These are phyloP conservation scores for Pygathrix nemaeus DNA, from an alignment of 2,113 vertebrate genomes.

Conservation along the genomic window DNA sequence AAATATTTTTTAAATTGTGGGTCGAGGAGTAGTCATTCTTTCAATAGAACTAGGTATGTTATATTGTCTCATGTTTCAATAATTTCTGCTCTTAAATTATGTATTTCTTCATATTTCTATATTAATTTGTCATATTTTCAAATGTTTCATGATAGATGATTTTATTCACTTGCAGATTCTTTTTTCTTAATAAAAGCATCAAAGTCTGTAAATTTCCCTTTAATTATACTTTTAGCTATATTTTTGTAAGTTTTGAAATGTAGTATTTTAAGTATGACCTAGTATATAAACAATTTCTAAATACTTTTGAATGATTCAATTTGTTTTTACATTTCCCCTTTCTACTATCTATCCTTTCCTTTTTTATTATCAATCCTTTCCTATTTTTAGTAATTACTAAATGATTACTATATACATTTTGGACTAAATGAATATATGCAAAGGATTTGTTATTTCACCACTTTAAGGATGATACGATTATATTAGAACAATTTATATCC, in stretches of 20 bases:
- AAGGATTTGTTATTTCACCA: no score
- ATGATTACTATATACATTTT: background rate
- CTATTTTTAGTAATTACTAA: background rate
- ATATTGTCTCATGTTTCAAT: background rate
- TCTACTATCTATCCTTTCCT: background rate
- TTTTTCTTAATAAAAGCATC: background rate
- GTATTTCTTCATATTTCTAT: background rate
- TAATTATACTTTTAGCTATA: background rate
- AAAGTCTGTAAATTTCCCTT: background rate
- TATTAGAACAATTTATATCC: no score
- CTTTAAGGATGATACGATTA: no score
- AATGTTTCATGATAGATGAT: background rate
- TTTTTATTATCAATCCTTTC: no score
- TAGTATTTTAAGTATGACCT: background rate
- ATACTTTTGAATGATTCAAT: background rate
- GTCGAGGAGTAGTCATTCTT: background rate
- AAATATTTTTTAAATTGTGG: background rate
- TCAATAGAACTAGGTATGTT: background rate
- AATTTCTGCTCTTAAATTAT: background rate
- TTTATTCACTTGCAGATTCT: background rate
- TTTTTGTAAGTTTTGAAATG: background rate
- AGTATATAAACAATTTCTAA: background rate
- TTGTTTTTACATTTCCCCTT: background rate
- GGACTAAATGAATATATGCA: no score
- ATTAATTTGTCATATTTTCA: background rate